Conservation (phyloP, 2,113 vertebrate species). For the Halichoerus grypus region DNA sequence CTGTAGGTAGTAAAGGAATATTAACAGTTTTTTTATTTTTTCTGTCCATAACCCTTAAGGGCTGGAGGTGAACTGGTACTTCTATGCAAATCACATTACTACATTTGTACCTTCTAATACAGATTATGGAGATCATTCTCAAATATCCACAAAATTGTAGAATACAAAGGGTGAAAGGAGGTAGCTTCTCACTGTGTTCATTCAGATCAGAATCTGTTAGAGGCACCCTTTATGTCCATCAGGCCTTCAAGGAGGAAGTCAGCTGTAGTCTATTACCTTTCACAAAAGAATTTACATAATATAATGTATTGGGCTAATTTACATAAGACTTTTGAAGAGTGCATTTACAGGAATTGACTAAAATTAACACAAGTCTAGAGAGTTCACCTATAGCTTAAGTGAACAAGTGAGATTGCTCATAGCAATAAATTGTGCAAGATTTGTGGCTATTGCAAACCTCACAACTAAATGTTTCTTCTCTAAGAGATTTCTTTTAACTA, state of each 20-base stretch:
- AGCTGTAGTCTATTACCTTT: neutral
- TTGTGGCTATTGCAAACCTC: neutral
- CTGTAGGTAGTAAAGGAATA: neutral
- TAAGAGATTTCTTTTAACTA: neutral
- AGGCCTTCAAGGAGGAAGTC: neutral
- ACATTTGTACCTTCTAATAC: neutral
- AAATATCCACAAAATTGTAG: neutral
- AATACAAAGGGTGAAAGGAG: neutral
- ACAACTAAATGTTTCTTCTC: slow-evolving; percentile 11
- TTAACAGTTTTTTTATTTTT: neutral
- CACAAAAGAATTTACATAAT: neutral
- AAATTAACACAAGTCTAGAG: neutral
- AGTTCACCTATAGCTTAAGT: neutral
- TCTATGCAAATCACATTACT: neutral
- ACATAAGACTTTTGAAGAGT: neutral
- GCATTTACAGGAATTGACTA: neutral
- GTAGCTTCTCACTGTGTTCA: neutral
- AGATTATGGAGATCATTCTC: neutral
- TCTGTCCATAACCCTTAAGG: neutral
- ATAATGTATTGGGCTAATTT: neutral
- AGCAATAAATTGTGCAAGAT: neutral
- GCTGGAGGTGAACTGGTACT: neutral
- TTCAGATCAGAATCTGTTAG: neutral
- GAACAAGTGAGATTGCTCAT: neutral
- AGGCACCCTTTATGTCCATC: neutral